Base-by-base conservation (phyloP, 2,113 vertebrate genomes). In the Grus americana region DNA sequence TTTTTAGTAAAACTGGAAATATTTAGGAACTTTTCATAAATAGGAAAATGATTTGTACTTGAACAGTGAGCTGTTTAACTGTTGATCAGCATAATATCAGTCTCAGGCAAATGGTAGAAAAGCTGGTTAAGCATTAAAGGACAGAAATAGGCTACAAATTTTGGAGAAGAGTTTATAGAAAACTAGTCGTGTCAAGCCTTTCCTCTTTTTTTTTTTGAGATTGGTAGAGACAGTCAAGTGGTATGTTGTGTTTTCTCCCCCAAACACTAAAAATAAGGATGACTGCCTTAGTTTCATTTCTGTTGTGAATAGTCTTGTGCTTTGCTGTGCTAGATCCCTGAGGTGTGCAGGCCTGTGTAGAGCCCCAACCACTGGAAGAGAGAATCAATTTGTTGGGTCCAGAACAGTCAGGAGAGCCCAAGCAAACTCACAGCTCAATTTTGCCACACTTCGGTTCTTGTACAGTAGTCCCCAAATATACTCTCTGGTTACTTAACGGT, bases 381-480 rank as follows among this genome's bases (percentile, higher is more conserved):
- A 44, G 9, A 44, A 52, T 36, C 50, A 3, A 0, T 26, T 12
- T 54, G 10, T 54, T 30, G 9, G 7, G 29, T 86, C 36, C 23
- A 23, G 27, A 83, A 9, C 6, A 44, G 38, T 55, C 44, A 50
- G 55, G 50, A 76, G 27, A 70, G 16, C 19, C 36, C 15, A 36
- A 30, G 61, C 2, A 9, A 87, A 18, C 36, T 72, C 26, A 11
- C 5, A 87, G 38, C 32, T 90, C 29, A 32, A 2, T 67, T 87
- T 81, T 74, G 38, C 54, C 1, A 2, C 5, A 1, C 1, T 3
- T 30, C 8, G 21, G 5, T 23, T 88, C 34, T 76, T 93, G 44
- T 5, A 7, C 7, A 3, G 0, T 40, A 57, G 14, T 75, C 34
- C 23, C 21, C 4, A 47, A 27, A 29, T 8, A 5, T n/a, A 9